phyloP scores from a whole-genome alignment of 2,113 vertebrate species.

The Phrynosoma blainvillii region DNA sequence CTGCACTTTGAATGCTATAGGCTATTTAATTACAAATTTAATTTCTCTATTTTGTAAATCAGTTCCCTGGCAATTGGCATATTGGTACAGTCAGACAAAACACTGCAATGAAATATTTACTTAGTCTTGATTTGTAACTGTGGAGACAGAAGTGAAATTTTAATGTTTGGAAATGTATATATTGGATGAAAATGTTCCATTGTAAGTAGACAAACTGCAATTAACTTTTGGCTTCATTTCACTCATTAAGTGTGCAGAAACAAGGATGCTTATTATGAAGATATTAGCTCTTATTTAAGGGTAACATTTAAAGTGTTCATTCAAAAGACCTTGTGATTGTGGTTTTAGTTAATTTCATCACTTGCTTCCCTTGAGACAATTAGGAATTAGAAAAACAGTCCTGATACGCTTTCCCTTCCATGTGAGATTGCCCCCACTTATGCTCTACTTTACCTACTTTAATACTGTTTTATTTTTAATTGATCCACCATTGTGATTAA shows the following conservation, averaged over 20 bases:
- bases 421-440: background rate
- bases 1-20: background rate
- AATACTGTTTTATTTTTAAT: background rate
- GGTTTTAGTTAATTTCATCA: background rate
- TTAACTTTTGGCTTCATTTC: background rate
- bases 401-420: background rate
- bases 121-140: background rate
- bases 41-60: slow-evolving; percentile 17
- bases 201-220: background rate
- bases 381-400: background rate
- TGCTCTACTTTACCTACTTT: background rate
- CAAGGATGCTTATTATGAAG: background rate
- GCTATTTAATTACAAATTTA: slow-evolving; percentile 28
- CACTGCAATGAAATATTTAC: slow-evolving; percentile 3
- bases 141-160: background rate
- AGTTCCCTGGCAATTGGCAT: background rate
- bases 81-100: slow-evolving; percentile 3
- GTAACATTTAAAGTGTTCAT: background rate
- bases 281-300: background rate
- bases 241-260: background rate
- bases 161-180: slow-evolving; percentile 10
- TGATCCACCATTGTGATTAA: background rate
- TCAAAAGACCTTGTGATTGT: background rate
- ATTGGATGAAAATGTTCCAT: background rate
- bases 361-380: background rate